phyloP scores from a whole-genome alignment of 2,888 invertebrate species.

The Coelinius sp. region DNA sequence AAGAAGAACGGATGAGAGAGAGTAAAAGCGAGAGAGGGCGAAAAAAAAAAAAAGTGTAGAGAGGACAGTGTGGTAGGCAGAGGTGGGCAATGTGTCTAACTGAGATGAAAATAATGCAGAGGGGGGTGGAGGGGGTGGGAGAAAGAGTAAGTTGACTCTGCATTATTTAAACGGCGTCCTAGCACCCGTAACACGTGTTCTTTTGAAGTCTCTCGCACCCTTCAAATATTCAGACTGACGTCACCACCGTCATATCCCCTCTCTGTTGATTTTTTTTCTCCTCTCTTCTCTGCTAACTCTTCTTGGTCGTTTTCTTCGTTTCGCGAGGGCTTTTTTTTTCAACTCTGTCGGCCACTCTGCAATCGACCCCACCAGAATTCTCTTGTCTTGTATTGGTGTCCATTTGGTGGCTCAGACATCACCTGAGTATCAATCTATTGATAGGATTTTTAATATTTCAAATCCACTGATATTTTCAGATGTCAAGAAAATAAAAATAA shows the following conservation, averaged over 20 bases:
- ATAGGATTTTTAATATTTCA: background rate
- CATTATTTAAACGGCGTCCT: slow-evolving; percentile 70
- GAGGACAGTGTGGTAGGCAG: slow-evolving; percentile 1
- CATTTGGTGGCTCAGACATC: no score
- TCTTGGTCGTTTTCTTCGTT: slow-evolving; percentile 7
- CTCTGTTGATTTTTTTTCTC: slow-evolving; percentile 14
- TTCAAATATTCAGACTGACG: slow-evolving; percentile 70
- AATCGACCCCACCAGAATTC: slow-evolving; percentile 23
- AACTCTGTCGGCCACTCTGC: slow-evolving; percentile 25
- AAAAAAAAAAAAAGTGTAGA: slow-evolving; percentile 9
- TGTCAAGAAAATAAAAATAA: slow-evolving; percentile 6
- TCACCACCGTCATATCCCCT: slow-evolving; percentile 68
- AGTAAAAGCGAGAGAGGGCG: slow-evolving; percentile 18
- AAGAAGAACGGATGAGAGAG: slow-evolving; percentile 20
- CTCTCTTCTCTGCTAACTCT: background rate
- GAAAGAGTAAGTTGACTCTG: slow-evolving; percentile 68
- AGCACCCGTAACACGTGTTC: slow-evolving; percentile 69
- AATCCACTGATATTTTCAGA: slow-evolving; percentile 41
- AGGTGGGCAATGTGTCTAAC: slow-evolving; percentile 11
- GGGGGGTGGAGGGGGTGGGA: slow-evolving; percentile 43
- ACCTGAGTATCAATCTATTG: background rate
- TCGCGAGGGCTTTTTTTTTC: slow-evolving; percentile 29
- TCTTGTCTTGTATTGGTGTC: slow-evolving; percentile 39
- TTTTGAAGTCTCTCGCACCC: slow-evolving; percentile 68
- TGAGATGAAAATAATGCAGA: slow-evolving; percentile 30